Evolutionary conservation across 1,140 invertebrate genomes (phyloP), one percentile per base, ranked within the genome.

Genomic region (Aphelenchoides besseyi): DNA sequence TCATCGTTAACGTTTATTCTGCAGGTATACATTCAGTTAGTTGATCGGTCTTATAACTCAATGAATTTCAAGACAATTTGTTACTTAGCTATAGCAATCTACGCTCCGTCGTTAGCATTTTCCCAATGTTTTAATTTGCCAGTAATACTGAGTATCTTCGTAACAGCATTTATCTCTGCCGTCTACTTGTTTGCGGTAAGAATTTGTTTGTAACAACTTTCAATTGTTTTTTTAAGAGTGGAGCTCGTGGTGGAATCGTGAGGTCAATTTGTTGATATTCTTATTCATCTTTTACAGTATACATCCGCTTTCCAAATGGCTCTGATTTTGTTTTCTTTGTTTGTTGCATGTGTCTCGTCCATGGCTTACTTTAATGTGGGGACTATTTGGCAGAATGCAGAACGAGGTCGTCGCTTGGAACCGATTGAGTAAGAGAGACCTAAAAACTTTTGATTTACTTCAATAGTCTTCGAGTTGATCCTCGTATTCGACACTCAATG

Each of bases 281-380:
- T n/a, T n/a, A n/a, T n/a, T n/a, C n/a, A n/a, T n/a, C n/a, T n/a
- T n/a, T n/a, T n/a, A n/a, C n/a, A n/a, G n/a, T 71, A 74, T 29
- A 80, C 78, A 29, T 79, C 80, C 9, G 78, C 78, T 28, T 26
- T 82, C 9, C 78, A 80, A 73, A 80, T 80, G 78, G 12, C 55
- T 3, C 18, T 81, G 12, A 80, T 80, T 18, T 55, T 80, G n/a
- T 18, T 63, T 5, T 70, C 69, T n/a, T 62, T 80, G 26, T 41
- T 71, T 2, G 48, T 69, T 3, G 71, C 79, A 5, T 66, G 80
- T 41, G 33, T 41, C n/a, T 66, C 78, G 5, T 72, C 68, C 26
- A 2, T 81, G 3, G 3, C 32, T 0, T 30, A 79, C 9, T 76
- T 54, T 35, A 32, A 67, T 18, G 35, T 62, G 12, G 26, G 3